Evolutionary conservation across 2,797 vertebrate genomes (phyloP).

Genomic region (Acropternis orthonyx): DNA sequence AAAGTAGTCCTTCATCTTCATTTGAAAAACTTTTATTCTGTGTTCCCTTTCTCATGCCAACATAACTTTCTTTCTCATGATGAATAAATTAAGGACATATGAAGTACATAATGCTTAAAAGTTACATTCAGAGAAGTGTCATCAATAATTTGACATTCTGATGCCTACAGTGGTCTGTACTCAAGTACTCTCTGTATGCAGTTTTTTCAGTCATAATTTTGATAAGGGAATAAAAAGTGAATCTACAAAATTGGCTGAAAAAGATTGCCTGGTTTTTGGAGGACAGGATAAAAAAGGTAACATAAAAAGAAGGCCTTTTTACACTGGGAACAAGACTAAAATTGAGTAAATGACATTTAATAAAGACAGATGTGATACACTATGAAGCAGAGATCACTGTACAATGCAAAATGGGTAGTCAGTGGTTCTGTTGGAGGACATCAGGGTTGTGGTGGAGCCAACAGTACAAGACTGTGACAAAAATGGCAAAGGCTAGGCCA

Average conservation of each 20-base stretch:
- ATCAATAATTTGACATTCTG: background rate
- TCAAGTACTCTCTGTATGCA: background rate
- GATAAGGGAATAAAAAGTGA: fast-evolving
- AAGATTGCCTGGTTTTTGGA: background rate
- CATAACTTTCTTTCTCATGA: background rate
- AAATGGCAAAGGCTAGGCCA: background rate
- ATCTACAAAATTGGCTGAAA: background rate
- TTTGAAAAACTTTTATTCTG: background rate
- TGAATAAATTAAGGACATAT: background rate
- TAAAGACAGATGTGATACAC: background rate
- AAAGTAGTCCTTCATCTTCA: background rate
- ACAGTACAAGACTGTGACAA: background rate
- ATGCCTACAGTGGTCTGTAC: background rate
- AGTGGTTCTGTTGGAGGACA: background rate
- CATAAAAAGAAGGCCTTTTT: background rate
- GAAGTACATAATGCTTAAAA: background rate
- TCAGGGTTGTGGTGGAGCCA: background rate
- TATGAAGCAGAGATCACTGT: background rate
- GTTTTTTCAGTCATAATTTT: background rate
- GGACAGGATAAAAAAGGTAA: background rate
- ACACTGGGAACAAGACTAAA: background rate
- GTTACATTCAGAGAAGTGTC: background rate
- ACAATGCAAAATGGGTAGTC: background rate
- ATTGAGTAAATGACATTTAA: background rate
- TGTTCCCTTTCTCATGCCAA: background rate